These are phyloP conservation scores for Sinocyclocheilus rhinocerous DNA, from an alignment of 2,113 vertebrate species.

Conservation along the genomic window DNA sequence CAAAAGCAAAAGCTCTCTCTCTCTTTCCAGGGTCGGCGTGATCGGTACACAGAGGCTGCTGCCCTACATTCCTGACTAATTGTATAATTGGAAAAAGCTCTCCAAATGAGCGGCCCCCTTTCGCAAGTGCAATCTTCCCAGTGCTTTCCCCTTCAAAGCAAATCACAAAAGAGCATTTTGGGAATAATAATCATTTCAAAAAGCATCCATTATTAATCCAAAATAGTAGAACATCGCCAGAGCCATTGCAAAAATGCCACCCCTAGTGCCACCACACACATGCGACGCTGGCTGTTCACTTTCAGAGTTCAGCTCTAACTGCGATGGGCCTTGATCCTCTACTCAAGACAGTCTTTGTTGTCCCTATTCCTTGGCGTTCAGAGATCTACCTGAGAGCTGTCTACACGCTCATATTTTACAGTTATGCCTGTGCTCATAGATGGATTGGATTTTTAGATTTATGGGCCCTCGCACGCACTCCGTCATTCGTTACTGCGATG, in stretches of 20 bases:
- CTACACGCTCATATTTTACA: conserved; percentile 68
- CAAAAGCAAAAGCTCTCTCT: conserved; percentile 52
- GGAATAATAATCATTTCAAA: conserved; percentile 81
- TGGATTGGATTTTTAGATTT: conserved; percentile 78
- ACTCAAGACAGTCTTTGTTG: conserved; percentile 38
- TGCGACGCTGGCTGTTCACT: not conserved
- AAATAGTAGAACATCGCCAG: conserved; percentile 51
- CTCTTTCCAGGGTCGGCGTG: conserved; percentile 69
- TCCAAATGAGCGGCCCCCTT: conserved; percentile 77
- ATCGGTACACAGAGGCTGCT: conserved; percentile 73
- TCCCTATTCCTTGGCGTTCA: conserved; percentile 44
- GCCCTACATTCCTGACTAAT: conserved; percentile 84
- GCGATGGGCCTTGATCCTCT: not conserved
- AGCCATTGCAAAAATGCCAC: conserved; percentile 48
- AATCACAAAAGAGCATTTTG: conserved; percentile 84
- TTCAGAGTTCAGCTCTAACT: no score
- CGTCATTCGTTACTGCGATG: conserved; percentile 71
- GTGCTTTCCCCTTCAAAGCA: conserved; percentile 74
- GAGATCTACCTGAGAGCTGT: conserved; percentile 66
- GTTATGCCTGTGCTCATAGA: conserved; percentile 69
- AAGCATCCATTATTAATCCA: conserved; percentile 76
- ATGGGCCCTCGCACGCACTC: conserved; percentile 63
- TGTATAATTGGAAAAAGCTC: conserved; percentile 84
- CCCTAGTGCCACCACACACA: conserved; percentile 6
- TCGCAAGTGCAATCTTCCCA: conserved; percentile 64